phyloP scores from a whole-genome alignment of 2,113 vertebrate genomes.

The Myanophis thanlyinensis region DNA sequence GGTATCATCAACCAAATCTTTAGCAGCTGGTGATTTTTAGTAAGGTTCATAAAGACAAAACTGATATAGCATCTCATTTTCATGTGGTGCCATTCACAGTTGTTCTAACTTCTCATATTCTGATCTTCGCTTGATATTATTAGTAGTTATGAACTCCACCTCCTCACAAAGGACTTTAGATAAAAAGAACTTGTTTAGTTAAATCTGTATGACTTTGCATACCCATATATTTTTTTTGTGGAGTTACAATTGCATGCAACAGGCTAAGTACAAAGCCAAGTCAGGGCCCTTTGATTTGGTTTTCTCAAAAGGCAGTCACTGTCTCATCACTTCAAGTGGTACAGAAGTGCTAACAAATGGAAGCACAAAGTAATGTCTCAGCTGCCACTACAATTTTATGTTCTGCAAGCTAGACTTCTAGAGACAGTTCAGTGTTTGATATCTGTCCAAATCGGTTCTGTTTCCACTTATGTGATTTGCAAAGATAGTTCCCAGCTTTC shows the following conservation, averaged over 20 bases:
- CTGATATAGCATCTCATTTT: neutral
- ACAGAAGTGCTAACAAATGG: constrained; percentile 13
- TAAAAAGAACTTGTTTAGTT: neutral
- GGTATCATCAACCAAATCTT: neutral
- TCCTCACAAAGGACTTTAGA: neutral
- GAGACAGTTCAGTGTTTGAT: constrained; percentile 16
- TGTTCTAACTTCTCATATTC: neutral
- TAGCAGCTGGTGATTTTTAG: neutral
- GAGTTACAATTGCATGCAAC: neutral
- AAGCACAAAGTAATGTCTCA: constrained; percentile 3
- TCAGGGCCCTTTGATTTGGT: constrained; percentile 10
- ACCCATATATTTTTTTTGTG: neutral
- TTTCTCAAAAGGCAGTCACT: constrained; percentile 15
- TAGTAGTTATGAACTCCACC: neutral
- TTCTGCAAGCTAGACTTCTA: neutral
- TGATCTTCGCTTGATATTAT: neutral
- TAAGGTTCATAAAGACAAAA: neutral
- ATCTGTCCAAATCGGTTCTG: constrained; percentile 18
- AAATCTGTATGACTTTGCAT: neutral
- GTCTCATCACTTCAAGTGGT: constrained; percentile 19
- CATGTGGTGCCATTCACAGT: neutral
- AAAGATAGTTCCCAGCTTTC: neutral
- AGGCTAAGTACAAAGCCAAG: neutral
- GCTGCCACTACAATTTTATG: constrained; percentile 8
- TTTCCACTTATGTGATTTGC: constrained; percentile 15